Evolutionary conservation across 2,888 invertebrate genomes (phyloP), one percentile per base, ranked within the genome.

Genomic region (Apodemia hepburni): DNA sequence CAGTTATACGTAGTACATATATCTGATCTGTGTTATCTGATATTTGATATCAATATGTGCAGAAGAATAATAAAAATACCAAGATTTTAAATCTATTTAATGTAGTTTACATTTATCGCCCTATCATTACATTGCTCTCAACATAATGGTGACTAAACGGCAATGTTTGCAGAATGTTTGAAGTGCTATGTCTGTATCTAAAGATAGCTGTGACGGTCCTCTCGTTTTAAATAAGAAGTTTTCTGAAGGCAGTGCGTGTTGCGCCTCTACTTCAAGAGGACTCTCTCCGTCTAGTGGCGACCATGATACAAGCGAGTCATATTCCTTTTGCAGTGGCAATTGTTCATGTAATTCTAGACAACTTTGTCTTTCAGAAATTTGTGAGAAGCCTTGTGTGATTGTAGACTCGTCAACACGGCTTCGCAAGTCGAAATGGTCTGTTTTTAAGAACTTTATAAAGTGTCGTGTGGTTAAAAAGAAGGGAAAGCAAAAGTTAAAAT

Each of bases 211-310:
- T 58, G 71, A 71, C 61, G 63, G 65, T 62, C 66, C 71, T 64
- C 69, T 68, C 59, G 64, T 49, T 63, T 64, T 68, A 29, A 71
- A 70, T 61, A 70, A 72, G 27, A 71, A 76, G 61, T 78, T 75
- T 74, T 75, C 76, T 8, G 67, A 69, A n/a, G 76, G 76, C 27
- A 74, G 69, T 54, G 64, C 70, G 12, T 64, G 71, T 33, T 76
- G 74, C 2, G 79, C 87, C 0, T 79, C 87, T 7, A 87, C 87
- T 9, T 87, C 87, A 3, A 75, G 80, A 38, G 84, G 81, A 1
- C 64, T 82, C 22, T 76, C 80, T 15, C 75, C 71, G 59, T 81
- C 79, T 2, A 81, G 80, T 62, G 83, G 81, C 2, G 82, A 85
- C 66, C 77, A 64, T 63, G 79, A 79, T 45, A 71, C 65, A 35